These are phyloP conservation scores for Conchocele bisecta DNA, from an alignment of 2,888 invertebrate species.

Conservation along the genomic window DNA sequence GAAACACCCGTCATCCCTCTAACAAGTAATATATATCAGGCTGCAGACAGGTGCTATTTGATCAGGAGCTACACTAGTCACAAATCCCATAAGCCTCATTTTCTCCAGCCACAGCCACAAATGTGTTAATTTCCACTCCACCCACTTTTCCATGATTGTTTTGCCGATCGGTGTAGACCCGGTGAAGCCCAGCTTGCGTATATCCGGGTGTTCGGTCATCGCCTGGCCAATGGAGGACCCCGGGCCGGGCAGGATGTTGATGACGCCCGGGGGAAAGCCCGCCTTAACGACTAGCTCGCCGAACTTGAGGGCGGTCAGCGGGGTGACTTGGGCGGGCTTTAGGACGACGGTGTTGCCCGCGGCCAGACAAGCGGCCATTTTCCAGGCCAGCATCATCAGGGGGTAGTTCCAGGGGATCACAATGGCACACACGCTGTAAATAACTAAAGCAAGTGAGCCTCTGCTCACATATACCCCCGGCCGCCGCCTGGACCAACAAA, in stretches of 20 bases:
- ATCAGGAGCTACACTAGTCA: too few relatives aligned
- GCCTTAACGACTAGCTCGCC: constrained; percentile 94
- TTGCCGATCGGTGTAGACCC: constrained; percentile 97
- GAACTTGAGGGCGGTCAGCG: constrained; percentile 96
- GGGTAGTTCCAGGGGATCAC: constrained; percentile 99
- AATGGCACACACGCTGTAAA: constrained; percentile 91
- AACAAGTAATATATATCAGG: too few relatives aligned
- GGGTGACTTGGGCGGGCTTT: constrained; percentile 95
- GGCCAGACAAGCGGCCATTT: constrained; percentile 98
- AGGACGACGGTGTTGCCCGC: constrained; percentile 98
- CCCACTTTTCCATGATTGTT: constrained; percentile 91
- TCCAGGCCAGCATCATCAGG: constrained; percentile 99
- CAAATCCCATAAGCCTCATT: too few relatives aligned
- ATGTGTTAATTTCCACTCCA: too few relatives aligned
- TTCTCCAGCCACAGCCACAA: too few relatives aligned
- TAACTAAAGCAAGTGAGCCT: too few relatives aligned
- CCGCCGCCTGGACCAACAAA: too few relatives aligned
- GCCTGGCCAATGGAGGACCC: constrained; percentile 93
- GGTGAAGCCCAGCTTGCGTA: constrained; percentile 97
- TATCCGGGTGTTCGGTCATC: constrained; percentile 91
- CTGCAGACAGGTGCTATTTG: too few relatives aligned
- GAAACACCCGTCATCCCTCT: too few relatives aligned
- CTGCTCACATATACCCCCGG: too few relatives aligned
- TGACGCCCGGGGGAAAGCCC: constrained; percentile 97
- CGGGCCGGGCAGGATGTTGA: constrained; percentile 95